Conservation (phyloP, 2,113 vertebrate species). For the Lepisosteus osseus region DNA sequence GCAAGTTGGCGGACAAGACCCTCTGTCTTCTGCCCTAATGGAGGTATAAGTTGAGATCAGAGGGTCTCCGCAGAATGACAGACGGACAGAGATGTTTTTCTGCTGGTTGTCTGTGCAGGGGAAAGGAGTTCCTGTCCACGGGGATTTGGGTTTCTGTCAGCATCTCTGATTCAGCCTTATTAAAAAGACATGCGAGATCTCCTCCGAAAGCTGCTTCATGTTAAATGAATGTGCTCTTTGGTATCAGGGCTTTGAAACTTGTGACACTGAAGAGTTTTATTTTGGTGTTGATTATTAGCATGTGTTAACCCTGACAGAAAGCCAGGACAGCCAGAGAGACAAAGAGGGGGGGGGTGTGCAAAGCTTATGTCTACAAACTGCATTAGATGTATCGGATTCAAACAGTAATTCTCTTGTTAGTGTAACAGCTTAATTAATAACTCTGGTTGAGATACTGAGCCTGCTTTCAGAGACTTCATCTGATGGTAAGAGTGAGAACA, state of each 20-base stretch:
- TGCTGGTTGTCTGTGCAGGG: background rate
- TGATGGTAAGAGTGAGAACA: no score
- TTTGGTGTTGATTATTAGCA: background rate
- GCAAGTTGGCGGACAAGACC: no score
- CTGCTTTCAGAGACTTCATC: no score
- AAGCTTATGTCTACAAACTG: no score
- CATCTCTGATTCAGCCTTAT: background rate
- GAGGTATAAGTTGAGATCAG: no score
- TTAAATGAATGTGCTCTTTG: conserved; percentile 1
- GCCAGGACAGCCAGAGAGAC: background rate
- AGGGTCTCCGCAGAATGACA: no score
- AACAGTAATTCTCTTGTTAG: no score
- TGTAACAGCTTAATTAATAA: no score
- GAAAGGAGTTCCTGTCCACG: background rate
- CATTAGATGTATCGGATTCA: no score
- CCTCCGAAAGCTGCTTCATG: background rate
- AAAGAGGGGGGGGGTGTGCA: background rate
- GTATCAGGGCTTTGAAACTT: background rate
- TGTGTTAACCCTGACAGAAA: background rate
- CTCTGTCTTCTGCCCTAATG: no score
- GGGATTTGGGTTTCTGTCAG: background rate
- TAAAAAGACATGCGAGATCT: background rate
- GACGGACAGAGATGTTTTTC: no score
- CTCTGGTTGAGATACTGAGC: no score
- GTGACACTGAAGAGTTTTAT: background rate